Conservation (phyloP, 2,113 vertebrate genomes). For the Meleagris gallopavo region DNA sequence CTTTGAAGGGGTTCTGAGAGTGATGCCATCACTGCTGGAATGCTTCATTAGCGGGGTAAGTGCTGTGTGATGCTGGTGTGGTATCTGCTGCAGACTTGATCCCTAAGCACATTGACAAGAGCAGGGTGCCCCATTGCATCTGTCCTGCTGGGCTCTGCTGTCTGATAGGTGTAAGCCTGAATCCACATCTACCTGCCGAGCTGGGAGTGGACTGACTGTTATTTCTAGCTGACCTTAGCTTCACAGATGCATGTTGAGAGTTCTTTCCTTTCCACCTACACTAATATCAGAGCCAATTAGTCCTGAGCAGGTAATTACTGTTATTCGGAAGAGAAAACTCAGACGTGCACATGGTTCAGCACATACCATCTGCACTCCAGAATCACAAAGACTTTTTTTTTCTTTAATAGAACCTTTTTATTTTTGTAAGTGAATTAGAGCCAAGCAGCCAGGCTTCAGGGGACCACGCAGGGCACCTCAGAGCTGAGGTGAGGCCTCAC, state of each 20-base stretch:
- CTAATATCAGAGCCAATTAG: background rate
- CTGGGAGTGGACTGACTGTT: background rate
- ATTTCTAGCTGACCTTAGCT: background rate
- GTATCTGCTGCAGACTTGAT: background rate
- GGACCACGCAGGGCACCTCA: background rate
- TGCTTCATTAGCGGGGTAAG: background rate
- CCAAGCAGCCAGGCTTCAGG: background rate
- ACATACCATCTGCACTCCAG: fast-evolving
- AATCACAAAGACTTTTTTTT: background rate
- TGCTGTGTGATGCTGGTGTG: background rate
- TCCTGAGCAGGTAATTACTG: background rate
- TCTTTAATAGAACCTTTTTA: background rate
- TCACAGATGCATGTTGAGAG: background rate
- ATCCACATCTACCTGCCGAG: fast-evolving
- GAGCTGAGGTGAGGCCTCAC: background rate
- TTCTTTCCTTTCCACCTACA: background rate
- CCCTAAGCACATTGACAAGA: background rate
- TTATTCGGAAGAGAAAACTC: background rate
- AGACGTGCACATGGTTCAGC: background rate
- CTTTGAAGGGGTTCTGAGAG: background rate
- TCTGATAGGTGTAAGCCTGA: fast-evolving
- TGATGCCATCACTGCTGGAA: background rate
- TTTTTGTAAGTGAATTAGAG: background rate
- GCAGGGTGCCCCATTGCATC: fast-evolving
- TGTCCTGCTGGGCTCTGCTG: background rate